Percentiles rank a stretch among this genome's conserved stretches.
These are phyloP conservation scores for Emberiza fucata DNA, from an alignment of 2,113 vertebrate genomes.

Conservation along the genomic window DNA sequence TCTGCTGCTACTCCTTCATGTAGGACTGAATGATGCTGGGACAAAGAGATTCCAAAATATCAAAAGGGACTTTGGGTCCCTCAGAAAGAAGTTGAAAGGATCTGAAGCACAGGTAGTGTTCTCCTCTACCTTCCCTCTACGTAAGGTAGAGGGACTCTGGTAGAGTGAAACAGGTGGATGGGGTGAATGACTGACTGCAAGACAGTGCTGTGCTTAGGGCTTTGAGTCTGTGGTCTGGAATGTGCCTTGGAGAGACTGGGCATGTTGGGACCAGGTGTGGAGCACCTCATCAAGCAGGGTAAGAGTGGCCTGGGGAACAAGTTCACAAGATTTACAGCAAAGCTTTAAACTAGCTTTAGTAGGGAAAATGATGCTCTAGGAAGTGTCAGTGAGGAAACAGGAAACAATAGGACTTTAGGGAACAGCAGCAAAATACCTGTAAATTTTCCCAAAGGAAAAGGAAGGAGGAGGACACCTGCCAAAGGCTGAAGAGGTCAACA, in stretches of 20 bases:
- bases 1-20: background rate
- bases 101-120: background rate
- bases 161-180: background rate
- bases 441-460: background rate
- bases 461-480: background rate
- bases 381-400: background rate
- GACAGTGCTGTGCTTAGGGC: background rate
- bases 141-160: background rate
- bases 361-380: background rate
- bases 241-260: background rate
- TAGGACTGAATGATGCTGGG: background rate
- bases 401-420: background rate
- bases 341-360: background rate
- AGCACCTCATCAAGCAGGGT: background rate
- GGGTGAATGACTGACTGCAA: rapidly evolving
- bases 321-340: background rate
- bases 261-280: background rate
- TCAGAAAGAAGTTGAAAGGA: background rate
- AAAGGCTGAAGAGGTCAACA: background rate
- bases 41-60: background rate
- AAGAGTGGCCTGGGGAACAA: background rate
- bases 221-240: background rate
- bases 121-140: background rate
- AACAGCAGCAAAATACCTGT: background rate
- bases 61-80: background rate